phyloP scores from a whole-genome alignment of 2,113 vertebrate species.

The Oreochromis niloticus region DNA sequence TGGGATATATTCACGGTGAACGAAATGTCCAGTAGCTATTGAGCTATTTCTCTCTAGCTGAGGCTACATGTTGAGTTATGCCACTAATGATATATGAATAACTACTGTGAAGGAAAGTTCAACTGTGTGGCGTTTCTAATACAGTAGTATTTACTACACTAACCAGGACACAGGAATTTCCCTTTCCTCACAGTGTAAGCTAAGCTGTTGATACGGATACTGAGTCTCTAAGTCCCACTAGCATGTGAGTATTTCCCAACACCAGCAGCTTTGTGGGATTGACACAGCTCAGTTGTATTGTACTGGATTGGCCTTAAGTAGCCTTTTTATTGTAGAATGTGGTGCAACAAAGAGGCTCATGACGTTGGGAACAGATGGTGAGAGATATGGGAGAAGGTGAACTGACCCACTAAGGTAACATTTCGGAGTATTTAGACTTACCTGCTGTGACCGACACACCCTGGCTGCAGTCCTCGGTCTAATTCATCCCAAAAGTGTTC shows the following conservation, averaged over 20 bases:
- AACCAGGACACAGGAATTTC: conserved; percentile 15
- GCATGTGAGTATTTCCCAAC: conserved; percentile 43
- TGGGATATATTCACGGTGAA: neutral
- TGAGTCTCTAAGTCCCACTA: neutral
- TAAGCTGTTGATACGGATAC: conserved; percentile 12
- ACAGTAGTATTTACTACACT: neutral
- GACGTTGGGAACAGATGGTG: neutral
- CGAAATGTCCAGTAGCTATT: accelerated
- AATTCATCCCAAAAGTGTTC: neutral
- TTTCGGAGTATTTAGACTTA: neutral
- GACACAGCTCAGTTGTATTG: conserved; percentile 28
- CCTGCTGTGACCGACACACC: neutral
- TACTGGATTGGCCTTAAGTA: conserved; percentile 31
- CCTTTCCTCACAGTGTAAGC: neutral
- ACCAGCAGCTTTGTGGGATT: conserved; percentile 38
- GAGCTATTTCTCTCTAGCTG: neutral
- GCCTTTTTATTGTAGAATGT: conserved; percentile 27
- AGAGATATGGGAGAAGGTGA: neutral
- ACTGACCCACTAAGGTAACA: neutral
- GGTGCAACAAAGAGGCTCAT: conserved; percentile 16
- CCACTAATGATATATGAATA: neutral
- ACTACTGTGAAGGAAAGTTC: neutral
- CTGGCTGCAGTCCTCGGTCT: neutral
- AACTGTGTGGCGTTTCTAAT: neutral
- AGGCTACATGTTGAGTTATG: neutral